Evolutionary conservation across 1,140 invertebrate genomes (phyloP), one percentile per base, ranked within the genome.

Genomic region (Sitodiplosis mosellana): DNA sequence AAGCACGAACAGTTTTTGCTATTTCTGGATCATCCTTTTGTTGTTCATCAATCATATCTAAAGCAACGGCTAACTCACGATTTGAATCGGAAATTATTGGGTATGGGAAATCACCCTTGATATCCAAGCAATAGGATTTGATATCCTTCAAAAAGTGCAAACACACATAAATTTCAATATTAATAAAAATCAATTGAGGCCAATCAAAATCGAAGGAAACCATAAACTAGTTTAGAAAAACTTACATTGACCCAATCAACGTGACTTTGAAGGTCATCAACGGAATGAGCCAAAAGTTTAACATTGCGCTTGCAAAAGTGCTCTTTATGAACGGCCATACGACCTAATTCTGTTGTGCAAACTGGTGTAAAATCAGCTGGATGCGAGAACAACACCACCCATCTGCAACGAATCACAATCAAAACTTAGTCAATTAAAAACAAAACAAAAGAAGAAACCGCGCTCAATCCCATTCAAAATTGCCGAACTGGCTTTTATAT

Each of bases 311-410:
- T 83, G 20, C 73, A 60, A 58, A 94, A 93, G 57, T 88, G 75
- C 0, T 75, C 73, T 12, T 72, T 60, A 52, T 90, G 71, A 34
- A 85, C 74, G 2, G 83, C 81, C 44, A 87, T 76, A 36, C 77
- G 66, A 7, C 82, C 87, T 49, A 95, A 63, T 65, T 95, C 90
- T 0, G 91, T 94, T 8, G 90, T 94, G 60, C 91, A 93, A 0
- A 95, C 90, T 14, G 90, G 91, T 0, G 91, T 94, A 60, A 86
- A 94, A 62, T 94, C 90, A 17, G 84, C 80, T 1, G 90, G 90
- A 65, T 95, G 91, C 1, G 88, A 92, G 63, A 94, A 94, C 2
- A 94, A 56, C 42, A 93, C 77, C 1, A 78, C 77, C 88, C 89
- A 94, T 45, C 85, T 90, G 55, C 1, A 58, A 54, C n/a, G n/a